Evolutionary conservation across 1,140 invertebrate species (phyloP).

Genomic region (Chionoecetes opilio): DNA sequence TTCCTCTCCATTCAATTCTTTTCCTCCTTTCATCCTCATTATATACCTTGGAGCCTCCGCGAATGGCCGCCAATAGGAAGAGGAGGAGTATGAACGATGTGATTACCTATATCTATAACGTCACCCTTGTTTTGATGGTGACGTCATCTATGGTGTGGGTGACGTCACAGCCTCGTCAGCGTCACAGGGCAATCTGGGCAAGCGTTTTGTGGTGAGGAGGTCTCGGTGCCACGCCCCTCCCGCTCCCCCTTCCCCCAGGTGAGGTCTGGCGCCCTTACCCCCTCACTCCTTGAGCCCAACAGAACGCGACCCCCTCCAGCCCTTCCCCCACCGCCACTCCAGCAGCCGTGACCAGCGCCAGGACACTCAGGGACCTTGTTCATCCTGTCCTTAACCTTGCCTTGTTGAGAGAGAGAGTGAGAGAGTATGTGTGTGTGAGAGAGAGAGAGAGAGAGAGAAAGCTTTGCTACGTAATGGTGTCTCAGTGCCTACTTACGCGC

Average conservation of each 20-base stretch:
- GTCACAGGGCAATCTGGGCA: conserved; percentile 36
- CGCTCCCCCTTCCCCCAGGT: not conserved
- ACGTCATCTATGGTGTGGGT: not conserved
- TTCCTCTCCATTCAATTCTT: not conserved
- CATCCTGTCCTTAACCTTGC: not conserved
- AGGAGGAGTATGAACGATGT: not conserved
- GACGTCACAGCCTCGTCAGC: conserved; percentile 59
- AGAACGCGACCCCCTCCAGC: conserved; percentile 51
- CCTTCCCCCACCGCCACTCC: conserved; percentile 50
- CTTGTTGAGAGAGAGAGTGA: not conserved
- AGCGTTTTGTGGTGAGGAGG: conserved; percentile 74
- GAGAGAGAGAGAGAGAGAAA: not conserved
- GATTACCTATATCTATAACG: not conserved
- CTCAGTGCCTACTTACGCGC: not conserved
- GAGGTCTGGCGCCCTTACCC: conserved; percentile 44
- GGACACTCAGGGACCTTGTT: not conserved
- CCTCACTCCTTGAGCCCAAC: conserved; percentile 75
- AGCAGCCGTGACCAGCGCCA: not conserved
- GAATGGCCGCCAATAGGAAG: not conserved
- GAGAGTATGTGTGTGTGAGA: no score
- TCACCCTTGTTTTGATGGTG: not conserved
- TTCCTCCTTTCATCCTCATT: not conserved
- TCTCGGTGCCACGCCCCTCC: conserved; percentile 42
- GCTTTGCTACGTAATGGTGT: not conserved
- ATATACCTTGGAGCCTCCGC: not conserved